Base-by-base conservation (phyloP, 2,888 invertebrate species). In the Oeneis ivallda region DNA sequence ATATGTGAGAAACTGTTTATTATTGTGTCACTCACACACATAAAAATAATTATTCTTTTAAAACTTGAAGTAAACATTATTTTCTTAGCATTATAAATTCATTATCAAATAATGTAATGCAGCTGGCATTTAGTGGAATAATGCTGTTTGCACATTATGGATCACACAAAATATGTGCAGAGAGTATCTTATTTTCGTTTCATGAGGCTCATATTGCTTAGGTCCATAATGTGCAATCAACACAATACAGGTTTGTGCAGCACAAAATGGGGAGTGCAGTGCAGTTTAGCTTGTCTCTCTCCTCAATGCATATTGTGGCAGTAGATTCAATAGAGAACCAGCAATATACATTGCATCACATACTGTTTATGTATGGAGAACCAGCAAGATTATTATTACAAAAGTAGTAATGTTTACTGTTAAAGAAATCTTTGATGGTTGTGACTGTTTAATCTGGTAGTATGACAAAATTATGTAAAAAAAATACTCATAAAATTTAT, bases 61-160 rank as follows among this genome's bases (percentile, higher is more conserved):
- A 5, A 26, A 26, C 3, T 1, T 26, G 26, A 26, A 26, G 26
- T 26, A 26, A 26, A 26, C 26, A 26, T 26, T 5, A 26, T 26
- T 26, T 26, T 26, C 2, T 26, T 26, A 26, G 26, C 26, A 26
- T 26, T 26, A 26, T 8, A n/a, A 43, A 43, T 43, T 32, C 43
- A 57, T 57, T 45, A 57, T 32, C 43, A 57, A 71, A 69, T 70
- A 69, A 67, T 67, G 66, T 68, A 65, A 68, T 60, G 68, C 65
- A 68, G 69, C 58, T 58, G 62, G 50, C 57, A 17, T 57, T 50
- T 58, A 60, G 50, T 43, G 49, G 56, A 56, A 19, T 47, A 54
- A 60, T 34, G 11, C 53, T 47, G 19, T 34, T 54, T 17, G 47
- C 37, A 54, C 10, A 39, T 37, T 37, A 37, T 10, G 17, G 17